phyloP scores from a whole-genome alignment of 2,888 invertebrate species.

The Ormyrus labotus region DNA sequence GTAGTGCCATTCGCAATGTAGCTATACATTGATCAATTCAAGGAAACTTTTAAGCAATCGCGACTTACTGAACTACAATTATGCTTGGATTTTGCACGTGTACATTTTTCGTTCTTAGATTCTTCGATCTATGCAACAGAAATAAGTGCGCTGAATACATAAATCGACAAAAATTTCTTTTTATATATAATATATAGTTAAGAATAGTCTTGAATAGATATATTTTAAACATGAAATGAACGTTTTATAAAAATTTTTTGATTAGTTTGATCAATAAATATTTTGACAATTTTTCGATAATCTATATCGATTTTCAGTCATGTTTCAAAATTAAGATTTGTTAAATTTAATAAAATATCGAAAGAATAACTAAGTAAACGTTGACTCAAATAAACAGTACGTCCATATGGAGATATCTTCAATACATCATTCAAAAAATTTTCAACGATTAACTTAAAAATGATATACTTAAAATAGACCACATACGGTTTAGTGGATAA shows the following conservation, averaged over 20 bases:
- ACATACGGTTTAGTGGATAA: conserved; percentile 4
- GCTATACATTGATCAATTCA: conserved; percentile 28
- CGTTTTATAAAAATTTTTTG: background rate
- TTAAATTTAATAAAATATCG: background rate
- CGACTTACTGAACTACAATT: conserved; percentile 45
- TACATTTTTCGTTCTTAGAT: background rate
- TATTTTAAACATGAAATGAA: background rate
- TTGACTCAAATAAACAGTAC: conserved; percentile 20
- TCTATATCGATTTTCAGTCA: too few species aligned
- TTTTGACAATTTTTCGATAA: background rate
- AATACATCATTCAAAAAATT: background rate
- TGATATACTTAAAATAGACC: conserved; percentile 7
- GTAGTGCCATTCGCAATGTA: conserved; percentile 59
- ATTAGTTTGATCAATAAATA: background rate
- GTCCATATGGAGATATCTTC: background rate
- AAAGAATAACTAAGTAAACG: conserved; percentile 11
- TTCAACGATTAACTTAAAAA: background rate
- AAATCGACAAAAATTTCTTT: too few species aligned
- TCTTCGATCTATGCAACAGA: conserved; percentile 10
- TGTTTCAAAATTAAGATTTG: background rate
- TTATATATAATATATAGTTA: background rate
- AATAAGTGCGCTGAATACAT: conserved; percentile 49
- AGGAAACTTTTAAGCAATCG: conserved; percentile 36
- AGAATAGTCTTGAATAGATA: conserved; percentile 3
- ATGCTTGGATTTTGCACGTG: conserved; percentile 30